Percentiles rank a stretch among this genome's conserved stretches.
Evolutionary conservation across 1,140 invertebrate genomes (phyloP).

Genomic region (Aphis craccivora): DNA sequence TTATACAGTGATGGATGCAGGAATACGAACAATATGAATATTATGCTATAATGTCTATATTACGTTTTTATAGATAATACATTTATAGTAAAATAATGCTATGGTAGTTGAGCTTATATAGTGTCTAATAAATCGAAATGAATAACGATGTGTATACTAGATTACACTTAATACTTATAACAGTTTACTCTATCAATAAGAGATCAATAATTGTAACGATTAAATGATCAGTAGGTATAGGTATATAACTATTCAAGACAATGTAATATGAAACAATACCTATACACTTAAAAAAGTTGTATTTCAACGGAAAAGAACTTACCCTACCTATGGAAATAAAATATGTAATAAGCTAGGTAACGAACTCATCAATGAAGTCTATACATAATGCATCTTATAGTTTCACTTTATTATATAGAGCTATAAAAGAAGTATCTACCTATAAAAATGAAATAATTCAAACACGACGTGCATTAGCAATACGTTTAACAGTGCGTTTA

Average conservation of each 20-base stretch:
- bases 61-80: not conserved
- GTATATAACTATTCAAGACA: not conserved
- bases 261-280: not conserved
- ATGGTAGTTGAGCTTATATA: not conserved
- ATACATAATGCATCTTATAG: not conserved
- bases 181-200: not conserved
- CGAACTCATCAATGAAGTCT: constrained; percentile 26
- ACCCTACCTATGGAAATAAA: not conserved
- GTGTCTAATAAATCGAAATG: not conserved
- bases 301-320: not conserved
- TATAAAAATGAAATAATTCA: constrained; percentile 6
- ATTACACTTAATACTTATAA: not conserved
- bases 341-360: not conserved
- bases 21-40: not conserved
- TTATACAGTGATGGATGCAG: not conserved
- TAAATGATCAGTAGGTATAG: not conserved
- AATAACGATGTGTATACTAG: not conserved
- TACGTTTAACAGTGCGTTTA: not conserved
- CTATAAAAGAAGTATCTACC: not conserved
- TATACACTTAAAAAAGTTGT: not conserved
- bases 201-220: not conserved
- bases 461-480: not conserved
- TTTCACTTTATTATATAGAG: not conserved
- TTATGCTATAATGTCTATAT: not conserved
- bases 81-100: not conserved